Percentiles rank a stretch among this genome's conserved stretches.
Conservation (phyloP, 1,140 invertebrate species). For the Melanaphis sacchari region DNA sequence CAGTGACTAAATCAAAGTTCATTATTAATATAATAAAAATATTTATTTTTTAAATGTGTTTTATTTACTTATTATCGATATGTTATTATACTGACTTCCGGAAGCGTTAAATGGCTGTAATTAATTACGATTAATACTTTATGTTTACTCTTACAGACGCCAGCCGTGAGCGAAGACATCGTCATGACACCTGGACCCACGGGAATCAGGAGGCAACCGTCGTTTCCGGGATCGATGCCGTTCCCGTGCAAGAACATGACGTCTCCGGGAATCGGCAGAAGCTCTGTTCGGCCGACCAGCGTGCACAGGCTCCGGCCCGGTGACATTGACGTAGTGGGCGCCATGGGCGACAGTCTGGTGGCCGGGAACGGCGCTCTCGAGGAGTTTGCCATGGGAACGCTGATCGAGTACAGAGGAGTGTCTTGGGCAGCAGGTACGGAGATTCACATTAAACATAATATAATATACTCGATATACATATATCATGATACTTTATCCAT, state of each 20-base stretch:
- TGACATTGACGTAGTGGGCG: slow-evolving; percentile 80
- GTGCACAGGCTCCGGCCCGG: slow-evolving; percentile 75
- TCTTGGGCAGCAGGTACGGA: slow-evolving; percentile 75
- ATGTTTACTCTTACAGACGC: neutral
- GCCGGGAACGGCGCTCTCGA: slow-evolving; percentile 79
- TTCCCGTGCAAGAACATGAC: slow-evolving; percentile 65
- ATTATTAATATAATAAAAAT: too few relatives aligned
- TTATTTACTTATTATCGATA: too few relatives aligned
- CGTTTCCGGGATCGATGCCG: slow-evolving; percentile 61
- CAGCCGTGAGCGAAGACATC: slow-evolving; percentile 60
- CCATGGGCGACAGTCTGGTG: slow-evolving; percentile 80
- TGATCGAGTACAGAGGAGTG: slow-evolving; percentile 79
- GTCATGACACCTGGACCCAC: slow-evolving; percentile 58
- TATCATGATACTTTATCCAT: too few relatives aligned
- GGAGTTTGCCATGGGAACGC: slow-evolving; percentile 74
- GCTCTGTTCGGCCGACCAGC: slow-evolving; percentile 62
- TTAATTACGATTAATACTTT: neutral
- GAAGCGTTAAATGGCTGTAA: neutral
- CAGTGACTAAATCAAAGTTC: too few relatives aligned
- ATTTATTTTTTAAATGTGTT: too few relatives aligned
- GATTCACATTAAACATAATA: neutral
- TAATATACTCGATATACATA: neutral
- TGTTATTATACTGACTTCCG: too few relatives aligned
- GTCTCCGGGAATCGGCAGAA: slow-evolving; percentile 62
- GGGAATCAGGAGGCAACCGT: slow-evolving; percentile 63